phyloP scores from a whole-genome alignment of 1,140 invertebrate genomes.

The Zaprionus kolodkinae region DNA sequence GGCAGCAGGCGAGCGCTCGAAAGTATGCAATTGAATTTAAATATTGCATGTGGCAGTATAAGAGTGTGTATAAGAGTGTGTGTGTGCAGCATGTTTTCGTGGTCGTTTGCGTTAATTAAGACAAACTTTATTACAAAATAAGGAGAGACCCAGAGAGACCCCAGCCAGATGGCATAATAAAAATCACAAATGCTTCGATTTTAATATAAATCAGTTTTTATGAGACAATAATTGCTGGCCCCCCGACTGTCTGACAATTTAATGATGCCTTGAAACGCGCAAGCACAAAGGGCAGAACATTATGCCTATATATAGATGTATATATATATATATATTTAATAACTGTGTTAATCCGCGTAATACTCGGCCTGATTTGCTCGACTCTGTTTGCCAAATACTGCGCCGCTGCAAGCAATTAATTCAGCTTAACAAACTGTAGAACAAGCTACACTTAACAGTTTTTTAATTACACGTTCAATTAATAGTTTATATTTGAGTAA shows the following conservation, averaged over 20 bases:
- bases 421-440: constrained; percentile 27
- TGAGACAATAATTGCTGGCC: constrained; percentile 68
- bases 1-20: constrained; percentile 63
- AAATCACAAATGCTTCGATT: constrained; percentile 80
- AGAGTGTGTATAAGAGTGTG: neutral
- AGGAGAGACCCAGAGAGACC: constrained; percentile 8
- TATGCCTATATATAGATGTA: neutral
- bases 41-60: constrained; percentile 67
- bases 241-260: constrained; percentile 34
- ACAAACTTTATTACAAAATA: constrained; percentile 80
- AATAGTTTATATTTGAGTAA: constrained; percentile 30
- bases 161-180: constrained; percentile 37
- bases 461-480: constrained; percentile 39
- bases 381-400: constrained; percentile 20
- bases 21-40: constrained; percentile 82
- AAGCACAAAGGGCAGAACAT: too few relatives aligned
- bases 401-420: constrained; percentile 27
- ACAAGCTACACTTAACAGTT: constrained; percentile 21
- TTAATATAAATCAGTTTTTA: constrained; percentile 82
- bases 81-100: constrained; percentile 32
- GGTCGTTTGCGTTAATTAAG: constrained; percentile 73
- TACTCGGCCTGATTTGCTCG: neutral
- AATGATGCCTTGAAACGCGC: constrained; percentile 60
- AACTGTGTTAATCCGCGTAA: constrained; percentile 6
- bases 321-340: constrained; percentile 9